Percentiles rank a stretch among this genome's conserved stretches.
phyloP scores from a whole-genome alignment of 2,797 vertebrate genomes.

The Setipinna tenuifilis region DNA sequence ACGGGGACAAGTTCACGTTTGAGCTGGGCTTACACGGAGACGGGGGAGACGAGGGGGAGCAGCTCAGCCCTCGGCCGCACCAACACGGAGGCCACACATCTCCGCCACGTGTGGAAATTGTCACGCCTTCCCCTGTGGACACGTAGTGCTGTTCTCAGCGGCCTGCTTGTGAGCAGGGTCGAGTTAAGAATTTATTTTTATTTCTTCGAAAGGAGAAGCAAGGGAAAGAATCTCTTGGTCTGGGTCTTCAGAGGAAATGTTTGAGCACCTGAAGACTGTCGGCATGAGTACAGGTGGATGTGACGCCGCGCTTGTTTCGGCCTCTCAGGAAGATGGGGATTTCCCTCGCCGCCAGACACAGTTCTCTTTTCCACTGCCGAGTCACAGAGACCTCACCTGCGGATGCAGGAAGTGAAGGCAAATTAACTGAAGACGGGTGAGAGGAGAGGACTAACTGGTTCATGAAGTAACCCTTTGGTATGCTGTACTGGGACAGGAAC shows the following conservation, averaged over 20 bases:
- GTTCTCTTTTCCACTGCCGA: not conserved
- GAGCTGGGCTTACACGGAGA: conserved; percentile 88
- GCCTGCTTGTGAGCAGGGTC: not conserved
- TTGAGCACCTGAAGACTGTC: not conserved
- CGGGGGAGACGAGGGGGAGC: conserved; percentile 71
- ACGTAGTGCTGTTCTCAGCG: conserved; percentile 44
- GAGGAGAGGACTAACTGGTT: not conserved
- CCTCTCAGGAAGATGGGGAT: not conserved
- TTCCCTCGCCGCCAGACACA: not conserved
- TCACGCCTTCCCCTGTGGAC: conserved; percentile 38
- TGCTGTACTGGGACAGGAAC: not conserved
- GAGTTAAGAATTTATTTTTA: conserved; percentile 15
- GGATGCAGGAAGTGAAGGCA: not conserved
- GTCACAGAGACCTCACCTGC: not conserved
- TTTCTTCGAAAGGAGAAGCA: conserved; percentile 25
- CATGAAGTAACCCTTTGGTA: not conserved
- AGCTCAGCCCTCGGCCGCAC: conserved; percentile 71
- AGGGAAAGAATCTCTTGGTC: not conserved
- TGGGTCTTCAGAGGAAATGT: not conserved
- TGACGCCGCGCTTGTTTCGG: not conserved
- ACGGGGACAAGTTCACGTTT: conserved; percentile 91
- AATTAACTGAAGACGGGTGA: not conserved
- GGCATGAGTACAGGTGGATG: not conserved
- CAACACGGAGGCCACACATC: conserved; percentile 56
- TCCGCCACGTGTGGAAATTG: conserved; percentile 46